Conservation (phyloP, 1,140 invertebrate genomes). For the Temnothorax curvispinosus region DNA sequence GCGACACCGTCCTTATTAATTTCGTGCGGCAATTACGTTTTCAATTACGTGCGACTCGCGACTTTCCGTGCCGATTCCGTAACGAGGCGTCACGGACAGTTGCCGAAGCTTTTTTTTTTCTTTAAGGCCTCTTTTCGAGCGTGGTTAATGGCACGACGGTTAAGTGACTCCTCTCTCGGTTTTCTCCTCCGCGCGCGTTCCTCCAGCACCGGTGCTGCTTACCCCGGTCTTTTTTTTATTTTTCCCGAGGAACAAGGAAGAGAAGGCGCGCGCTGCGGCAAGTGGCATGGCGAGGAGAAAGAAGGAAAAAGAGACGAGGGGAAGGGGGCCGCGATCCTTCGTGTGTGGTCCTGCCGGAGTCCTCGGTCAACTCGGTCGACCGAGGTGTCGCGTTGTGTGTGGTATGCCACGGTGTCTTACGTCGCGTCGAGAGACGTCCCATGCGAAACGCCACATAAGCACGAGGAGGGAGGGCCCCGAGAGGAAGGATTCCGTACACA, state of each 20-base stretch:
- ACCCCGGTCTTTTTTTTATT: slow-evolving; percentile 31
- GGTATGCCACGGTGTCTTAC: slow-evolving; percentile 80
- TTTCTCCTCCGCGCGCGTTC: slow-evolving; percentile 57
- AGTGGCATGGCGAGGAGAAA: slow-evolving; percentile 60
- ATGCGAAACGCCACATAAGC: slow-evolving; percentile 62
- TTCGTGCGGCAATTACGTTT: background rate
- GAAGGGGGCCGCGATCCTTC: slow-evolving; percentile 78
- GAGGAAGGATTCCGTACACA: slow-evolving; percentile 17
- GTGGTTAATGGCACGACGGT: slow-evolving; percentile 66
- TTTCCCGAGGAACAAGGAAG: slow-evolving; percentile 63
- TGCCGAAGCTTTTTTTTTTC: slow-evolving; percentile 13
- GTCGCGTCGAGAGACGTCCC: slow-evolving; percentile 54
- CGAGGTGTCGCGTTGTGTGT: slow-evolving; percentile 84
- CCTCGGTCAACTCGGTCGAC: slow-evolving; percentile 70
- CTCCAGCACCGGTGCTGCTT: slow-evolving; percentile 26
- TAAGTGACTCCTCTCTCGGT: slow-evolving; percentile 63
- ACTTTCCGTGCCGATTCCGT: slow-evolving; percentile 42
- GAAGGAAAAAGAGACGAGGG: slow-evolving; percentile 61
- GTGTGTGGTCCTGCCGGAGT: slow-evolving; percentile 82
- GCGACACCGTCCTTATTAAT: background rate
- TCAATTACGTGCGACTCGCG: background rate
- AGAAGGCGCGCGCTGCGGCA: slow-evolving; percentile 7
- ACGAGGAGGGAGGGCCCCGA: background rate
- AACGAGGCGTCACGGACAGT: slow-evolving; percentile 41
- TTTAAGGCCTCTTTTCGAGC: slow-evolving; percentile 49